These are phyloP conservation scores for Naja naja DNA, from an alignment of 2,113 vertebrate genomes.

Conservation along the genomic window DNA sequence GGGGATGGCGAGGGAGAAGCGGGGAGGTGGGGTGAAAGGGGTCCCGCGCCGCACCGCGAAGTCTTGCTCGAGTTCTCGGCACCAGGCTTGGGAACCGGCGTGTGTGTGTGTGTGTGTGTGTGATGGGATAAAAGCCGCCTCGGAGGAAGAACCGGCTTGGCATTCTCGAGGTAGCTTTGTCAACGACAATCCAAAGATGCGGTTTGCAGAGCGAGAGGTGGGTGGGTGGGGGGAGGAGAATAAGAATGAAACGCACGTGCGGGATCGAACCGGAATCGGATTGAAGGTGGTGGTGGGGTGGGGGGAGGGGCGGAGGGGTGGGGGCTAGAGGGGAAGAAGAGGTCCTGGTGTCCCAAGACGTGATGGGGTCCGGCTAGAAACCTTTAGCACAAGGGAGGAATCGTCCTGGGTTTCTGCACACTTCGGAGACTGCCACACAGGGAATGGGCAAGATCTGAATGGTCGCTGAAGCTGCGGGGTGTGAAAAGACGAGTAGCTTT, in stretches of 20 bases:
- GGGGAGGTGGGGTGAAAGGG: background rate
- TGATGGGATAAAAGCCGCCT: background rate
- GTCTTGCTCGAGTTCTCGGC: background rate
- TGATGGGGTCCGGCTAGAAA: background rate
- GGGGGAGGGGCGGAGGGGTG: accelerated
- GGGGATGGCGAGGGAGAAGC: background rate
- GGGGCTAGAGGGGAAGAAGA: background rate
- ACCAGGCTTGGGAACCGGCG: background rate
- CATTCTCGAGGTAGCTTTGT: background rate
- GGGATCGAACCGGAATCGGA: background rate
- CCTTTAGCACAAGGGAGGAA: background rate
- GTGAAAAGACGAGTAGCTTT: background rate
- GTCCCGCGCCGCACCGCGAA: background rate
- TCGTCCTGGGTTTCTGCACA: background rate
- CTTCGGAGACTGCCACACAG: background rate
- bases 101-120: background rate
- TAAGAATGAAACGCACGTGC: background rate
- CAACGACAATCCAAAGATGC: accelerated
- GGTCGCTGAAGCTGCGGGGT: background rate
- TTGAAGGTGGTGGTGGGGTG: background rate
- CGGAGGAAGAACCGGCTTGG: background rate
- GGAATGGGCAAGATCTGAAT: background rate
- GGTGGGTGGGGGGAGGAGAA: background rate
- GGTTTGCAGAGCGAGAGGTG: background rate
- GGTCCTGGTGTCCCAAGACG: background rate